Evolutionary conservation across 2,113 vertebrate genomes (phyloP), one percentile per base, ranked within the genome.

Genomic region (Seriola rivoliana): DNA sequence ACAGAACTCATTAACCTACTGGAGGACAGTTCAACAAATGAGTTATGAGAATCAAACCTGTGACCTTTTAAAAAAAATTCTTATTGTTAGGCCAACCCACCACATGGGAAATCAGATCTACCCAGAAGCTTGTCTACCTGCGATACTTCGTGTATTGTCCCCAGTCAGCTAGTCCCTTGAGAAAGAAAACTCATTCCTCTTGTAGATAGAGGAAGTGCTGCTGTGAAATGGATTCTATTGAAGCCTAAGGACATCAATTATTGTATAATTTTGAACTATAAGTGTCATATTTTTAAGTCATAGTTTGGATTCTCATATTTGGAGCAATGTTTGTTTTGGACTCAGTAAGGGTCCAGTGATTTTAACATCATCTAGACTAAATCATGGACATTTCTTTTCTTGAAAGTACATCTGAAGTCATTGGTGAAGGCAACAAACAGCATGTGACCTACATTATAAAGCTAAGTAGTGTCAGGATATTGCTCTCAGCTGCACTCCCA

Each of bases 401-500:
- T 32, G 19, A 32, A 58, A 4, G 5, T n/a, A 25, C 42, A 52
- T 58, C 48, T 70, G 6, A 74, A 68, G 23, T n/a, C 11, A 8
- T 46, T 40, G 11, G 50, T 79, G 8, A 70, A 57, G 14, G 44
- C n/a, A 80, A 57, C 25, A n/a, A 23, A 62, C 36, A 50, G 16
- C 14, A 63, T 71, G 44, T 54, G 32, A 25, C 21, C 42, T 32
- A 59, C 29, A 63, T 67, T 57, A 34, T 68, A 2, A 40, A 75
- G 44, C 8, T 50, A 17, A 65, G 17, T 36, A 48, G 25, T 50
- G 58, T 58, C 34, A 65, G 17, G 13, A 72, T 84, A 70, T 80
- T 67, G 57, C 87, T 86, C 72, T 82, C 75, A 80, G 77, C 59
- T 74, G 75, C 81, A 52, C 52, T 78, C 62, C 38, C 40, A 69